Conservation (phyloP, 1,140 invertebrate genomes). For the Drosophila varians region DNA sequence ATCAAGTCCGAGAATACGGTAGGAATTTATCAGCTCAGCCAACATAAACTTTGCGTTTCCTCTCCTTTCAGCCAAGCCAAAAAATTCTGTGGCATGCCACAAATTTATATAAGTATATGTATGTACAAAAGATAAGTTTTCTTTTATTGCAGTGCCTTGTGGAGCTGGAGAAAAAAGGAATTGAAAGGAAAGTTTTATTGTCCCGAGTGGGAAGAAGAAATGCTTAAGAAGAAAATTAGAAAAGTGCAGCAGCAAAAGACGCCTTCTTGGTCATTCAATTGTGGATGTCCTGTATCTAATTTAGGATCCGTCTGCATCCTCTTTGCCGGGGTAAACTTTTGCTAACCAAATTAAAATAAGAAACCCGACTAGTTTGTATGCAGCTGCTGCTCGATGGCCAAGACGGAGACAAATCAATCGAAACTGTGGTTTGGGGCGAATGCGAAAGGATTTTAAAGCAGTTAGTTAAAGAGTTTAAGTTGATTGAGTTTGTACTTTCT, state of each 20-base stretch:
- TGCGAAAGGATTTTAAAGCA: constrained; percentile 10
- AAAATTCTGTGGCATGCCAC: constrained; percentile 42
- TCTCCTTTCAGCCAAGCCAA: constrained; percentile 22
- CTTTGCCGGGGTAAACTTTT: constrained; percentile 34
- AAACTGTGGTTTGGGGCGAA: constrained; percentile 8
- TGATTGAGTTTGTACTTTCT: constrained; percentile 6
- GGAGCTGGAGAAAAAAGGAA: constrained; percentile 20
- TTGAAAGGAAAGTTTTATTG: constrained; percentile 70
- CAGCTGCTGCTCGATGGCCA: constrained; percentile 48
- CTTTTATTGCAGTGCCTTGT: constrained; percentile 70
- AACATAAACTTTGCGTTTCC: constrained; percentile 71
- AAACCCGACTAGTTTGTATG: constrained; percentile 41
- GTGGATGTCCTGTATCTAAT: constrained; percentile 62
- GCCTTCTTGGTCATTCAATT: constrained; percentile 62
- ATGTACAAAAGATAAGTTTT: constrained; percentile 72
- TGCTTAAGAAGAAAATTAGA: constrained; percentile 61
- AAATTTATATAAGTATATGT: constrained; percentile 37
- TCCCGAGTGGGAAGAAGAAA: constrained; percentile 44
- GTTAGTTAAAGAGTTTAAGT: constrained; percentile 21
- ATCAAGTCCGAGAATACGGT: constrained; percentile 69
- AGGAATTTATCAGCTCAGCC: constrained; percentile 78
- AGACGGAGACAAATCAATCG: constrained; percentile 43
- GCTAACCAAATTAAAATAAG: constrained; percentile 74
- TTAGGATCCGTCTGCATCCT: constrained; percentile 58
- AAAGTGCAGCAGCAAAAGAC: constrained; percentile 43